Evolutionary conservation across 2,797 vertebrate species (phyloP).

Genomic region (Semotilus atromaculatus): DNA sequence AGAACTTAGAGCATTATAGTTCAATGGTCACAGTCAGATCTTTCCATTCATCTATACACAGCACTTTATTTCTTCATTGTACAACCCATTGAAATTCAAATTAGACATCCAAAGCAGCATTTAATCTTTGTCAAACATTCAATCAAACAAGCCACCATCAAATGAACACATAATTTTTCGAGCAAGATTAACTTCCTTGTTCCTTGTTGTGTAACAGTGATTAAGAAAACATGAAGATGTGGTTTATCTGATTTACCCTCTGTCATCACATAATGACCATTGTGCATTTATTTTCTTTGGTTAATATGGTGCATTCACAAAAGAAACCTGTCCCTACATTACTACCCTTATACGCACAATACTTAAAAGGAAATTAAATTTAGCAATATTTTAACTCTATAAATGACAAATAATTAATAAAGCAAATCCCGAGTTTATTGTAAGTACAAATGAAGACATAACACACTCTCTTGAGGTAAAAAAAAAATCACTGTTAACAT

Average conservation of each 20-base stretch:
- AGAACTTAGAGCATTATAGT: too few species aligned
- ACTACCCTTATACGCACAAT: not conserved
- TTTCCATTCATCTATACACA: too few species aligned
- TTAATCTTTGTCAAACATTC: not conserved
- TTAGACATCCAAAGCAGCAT: too few species aligned
- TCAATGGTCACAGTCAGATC: too few species aligned
- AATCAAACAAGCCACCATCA: not conserved
- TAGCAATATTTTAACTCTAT: not conserved
- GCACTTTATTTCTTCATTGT: too few species aligned
- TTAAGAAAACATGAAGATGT: not conserved
- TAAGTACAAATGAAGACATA: not conserved
- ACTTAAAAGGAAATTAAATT: not conserved
- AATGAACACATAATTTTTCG: not conserved
- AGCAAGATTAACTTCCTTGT: slow-evolving; percentile 22
- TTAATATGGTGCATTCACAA: not conserved
- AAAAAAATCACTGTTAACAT: not conserved
- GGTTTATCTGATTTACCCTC: not conserved
- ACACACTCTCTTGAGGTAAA: not conserved
- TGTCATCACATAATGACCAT: not conserved
- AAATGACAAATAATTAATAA: not conserved
- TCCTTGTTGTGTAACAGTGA: slow-evolving; percentile 1
- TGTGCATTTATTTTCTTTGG: not conserved
- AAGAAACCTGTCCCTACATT: not conserved
- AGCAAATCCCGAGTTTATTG: not conserved
- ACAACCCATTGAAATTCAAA: too few species aligned